Conservation (phyloP, 2,888 invertebrate genomes). For the Drosophila borborema region DNA sequence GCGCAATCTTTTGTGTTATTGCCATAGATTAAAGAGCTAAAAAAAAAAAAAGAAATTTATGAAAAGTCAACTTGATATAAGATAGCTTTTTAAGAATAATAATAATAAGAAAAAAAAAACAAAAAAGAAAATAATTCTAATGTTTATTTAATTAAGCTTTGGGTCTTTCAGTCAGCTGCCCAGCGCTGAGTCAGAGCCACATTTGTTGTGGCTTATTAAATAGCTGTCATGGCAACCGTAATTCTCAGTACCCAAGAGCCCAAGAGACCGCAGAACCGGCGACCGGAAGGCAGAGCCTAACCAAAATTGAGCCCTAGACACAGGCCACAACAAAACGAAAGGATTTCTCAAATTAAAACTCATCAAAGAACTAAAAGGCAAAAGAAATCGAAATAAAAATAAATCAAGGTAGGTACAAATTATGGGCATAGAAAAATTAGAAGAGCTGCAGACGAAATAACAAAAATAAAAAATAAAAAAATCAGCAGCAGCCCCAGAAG, state of each 20-base stretch:
- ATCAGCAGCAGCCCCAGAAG: conserved; percentile 11
- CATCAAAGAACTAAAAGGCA: conserved; percentile 21
- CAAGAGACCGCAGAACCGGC: neutral
- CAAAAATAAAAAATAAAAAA: conserved; percentile 5
- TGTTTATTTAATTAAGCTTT: conserved; percentile 14
- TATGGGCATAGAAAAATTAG: conserved; percentile 74
- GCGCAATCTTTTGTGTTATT: neutral
- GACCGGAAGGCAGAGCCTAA: conserved; percentile 34
- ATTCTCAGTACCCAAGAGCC: conserved; percentile 35
- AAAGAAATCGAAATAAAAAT: conserved; percentile 11
- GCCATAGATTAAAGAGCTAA: conserved; percentile 3
- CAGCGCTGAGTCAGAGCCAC: conserved; percentile 33
- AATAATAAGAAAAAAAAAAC: neutral
- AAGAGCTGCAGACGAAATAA: conserved; percentile 34
- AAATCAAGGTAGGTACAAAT: conserved; percentile 65
- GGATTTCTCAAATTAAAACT: conserved; percentile 57
- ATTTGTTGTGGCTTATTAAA: conserved; percentile 50
- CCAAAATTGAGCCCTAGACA: conserved; percentile 21
- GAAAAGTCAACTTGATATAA: neutral
- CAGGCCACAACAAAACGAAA: conserved; percentile 40
- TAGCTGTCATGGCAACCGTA: conserved; percentile 52
- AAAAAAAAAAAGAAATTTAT: neutral
- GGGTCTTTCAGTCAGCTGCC: neutral
- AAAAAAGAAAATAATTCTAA: neutral
- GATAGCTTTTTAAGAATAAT: neutral